Evolutionary conservation across 1,140 invertebrate genomes (phyloP), one percentile per base, ranked within the genome.

Genomic region (Meloidogyne chitwoodi): DNA sequence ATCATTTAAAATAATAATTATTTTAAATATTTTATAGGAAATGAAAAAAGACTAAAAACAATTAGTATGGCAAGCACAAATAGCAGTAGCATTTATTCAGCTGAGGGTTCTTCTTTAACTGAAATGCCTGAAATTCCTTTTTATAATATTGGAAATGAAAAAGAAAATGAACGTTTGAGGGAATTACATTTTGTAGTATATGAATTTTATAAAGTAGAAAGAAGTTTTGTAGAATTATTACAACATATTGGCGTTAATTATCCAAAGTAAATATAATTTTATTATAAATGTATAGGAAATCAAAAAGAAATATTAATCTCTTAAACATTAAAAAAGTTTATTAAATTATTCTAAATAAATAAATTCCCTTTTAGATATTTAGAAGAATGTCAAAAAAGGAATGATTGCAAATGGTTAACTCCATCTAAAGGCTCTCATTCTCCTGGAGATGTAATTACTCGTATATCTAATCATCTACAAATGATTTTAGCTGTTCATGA

Each of bases 131-230:
- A 70, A 29, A 22, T 56, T 66, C 26, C 56, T 22, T 74, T 29
- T 34, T 75, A 75, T 44, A 41, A 68, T 26, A 74, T 70, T 64
- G 74, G 74, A 56, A 31, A 75, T 22, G 26, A 74, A 22, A 75
- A 75, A 38, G 74, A 77, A 75, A 44, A 80, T 29, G 38, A 80
- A 31, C 77, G 77, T 24, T 66, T 78, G 29, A 31, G 78, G 16
- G 34, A 78, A 22, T 29, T 78, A 48, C 77, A 78, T 56, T 24
- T 22, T n/a, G 72, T 78, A n/a, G 77, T 75, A 6, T 16, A 26
- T 22, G 77, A 78, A 66, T 78, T 78, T 56, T 79, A 69, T 56
- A 48, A 61, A 16, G 71, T 68, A 22, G 79, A 78, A 48, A 77
- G 48, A 29, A 38, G 34, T 44, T 78, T 77, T 65, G 77, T 78